Evolutionary conservation across 1,140 invertebrate genomes (phyloP).

Genomic region (Trissolcus basalis): DNA sequence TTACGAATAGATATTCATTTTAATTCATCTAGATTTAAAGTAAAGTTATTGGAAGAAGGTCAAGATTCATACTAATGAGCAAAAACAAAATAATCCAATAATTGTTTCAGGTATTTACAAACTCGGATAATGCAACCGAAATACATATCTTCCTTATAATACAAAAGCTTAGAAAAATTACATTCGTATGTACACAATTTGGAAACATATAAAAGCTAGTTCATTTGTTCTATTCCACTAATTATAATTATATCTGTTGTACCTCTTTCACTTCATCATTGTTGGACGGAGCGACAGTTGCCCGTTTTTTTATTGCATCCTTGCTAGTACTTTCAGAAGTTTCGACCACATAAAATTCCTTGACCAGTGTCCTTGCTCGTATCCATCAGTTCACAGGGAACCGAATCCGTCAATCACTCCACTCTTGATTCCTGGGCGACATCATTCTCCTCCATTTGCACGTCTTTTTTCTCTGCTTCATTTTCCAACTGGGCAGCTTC

Average conservation of each 20-base stretch:
- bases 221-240: neutral
- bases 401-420: slow-evolving; percentile 1
- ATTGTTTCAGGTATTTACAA: neutral
- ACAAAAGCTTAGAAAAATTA: neutral
- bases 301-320: neutral
- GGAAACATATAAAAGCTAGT: neutral
- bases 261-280: slow-evolving; percentile 6
- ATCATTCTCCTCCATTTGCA: slow-evolving; percentile 2
- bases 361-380: slow-evolving; percentile 1
- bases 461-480: slow-evolving; percentile 60
- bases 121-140: too few species aligned
- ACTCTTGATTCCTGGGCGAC: slow-evolving; percentile 29
- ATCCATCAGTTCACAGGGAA: slow-evolving; percentile 23
- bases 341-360: slow-evolving; percentile 6
- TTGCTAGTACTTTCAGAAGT: neutral
- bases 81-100: neutral
- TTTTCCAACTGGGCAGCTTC: slow-evolving; percentile 53
- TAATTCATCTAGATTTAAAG: neutral
- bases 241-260: slow-evolving; percentile 5
- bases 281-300: neutral
- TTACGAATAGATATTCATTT: neutral
- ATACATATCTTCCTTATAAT: neutral
- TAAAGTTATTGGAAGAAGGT: too few species aligned
- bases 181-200: neutral
- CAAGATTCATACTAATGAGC: too few species aligned